Evolutionary conservation across 2,113 vertebrate genomes (phyloP).

Genomic region (Larimichthys crocea): DNA sequence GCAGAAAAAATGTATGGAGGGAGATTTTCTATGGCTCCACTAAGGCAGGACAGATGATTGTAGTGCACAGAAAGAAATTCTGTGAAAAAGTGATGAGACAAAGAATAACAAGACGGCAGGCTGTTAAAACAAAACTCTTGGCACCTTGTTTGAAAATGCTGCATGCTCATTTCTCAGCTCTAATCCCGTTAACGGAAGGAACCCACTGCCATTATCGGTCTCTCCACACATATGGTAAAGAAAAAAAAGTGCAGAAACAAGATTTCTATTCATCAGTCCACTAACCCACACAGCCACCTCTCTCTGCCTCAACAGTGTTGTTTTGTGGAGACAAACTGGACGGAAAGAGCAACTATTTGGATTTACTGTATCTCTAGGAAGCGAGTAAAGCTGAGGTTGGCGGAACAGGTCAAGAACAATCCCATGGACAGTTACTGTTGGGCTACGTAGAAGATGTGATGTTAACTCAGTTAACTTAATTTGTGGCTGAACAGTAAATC

Average conservation of each 20-base stretch:
- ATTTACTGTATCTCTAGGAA: conserved; percentile 22
- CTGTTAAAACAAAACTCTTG: conserved; percentile 9
- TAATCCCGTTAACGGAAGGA: conserved; percentile 57
- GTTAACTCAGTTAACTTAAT: background rate
- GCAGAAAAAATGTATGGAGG: background rate
- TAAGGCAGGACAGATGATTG: background rate
- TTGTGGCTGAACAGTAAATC: too few relatives aligned
- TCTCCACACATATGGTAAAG: conserved; percentile 16
- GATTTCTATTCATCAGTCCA: conserved; percentile 36
- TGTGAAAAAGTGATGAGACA: conserved; percentile 33
- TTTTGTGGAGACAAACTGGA: conserved; percentile 5
- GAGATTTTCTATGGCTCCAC: background rate
- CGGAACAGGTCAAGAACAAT: background rate
- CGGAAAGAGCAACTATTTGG: conserved; percentile 16
- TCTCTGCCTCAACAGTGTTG: background rate
- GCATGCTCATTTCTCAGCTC: conserved; percentile 28
- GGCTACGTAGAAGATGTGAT: background rate
- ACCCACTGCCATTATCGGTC: conserved; percentile 48
- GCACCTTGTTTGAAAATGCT: conserved; percentile 40
- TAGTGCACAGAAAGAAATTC: background rate
- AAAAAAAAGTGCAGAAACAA: conserved; percentile 3
- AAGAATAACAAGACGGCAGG: conserved; percentile 3
- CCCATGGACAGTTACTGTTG: background rate
- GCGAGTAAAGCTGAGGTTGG: background rate
- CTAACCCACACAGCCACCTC: conserved; percentile 5